Conservation (phyloP, 1,140 invertebrate species). For the Venustaconcha ellipsiformis region DNA sequence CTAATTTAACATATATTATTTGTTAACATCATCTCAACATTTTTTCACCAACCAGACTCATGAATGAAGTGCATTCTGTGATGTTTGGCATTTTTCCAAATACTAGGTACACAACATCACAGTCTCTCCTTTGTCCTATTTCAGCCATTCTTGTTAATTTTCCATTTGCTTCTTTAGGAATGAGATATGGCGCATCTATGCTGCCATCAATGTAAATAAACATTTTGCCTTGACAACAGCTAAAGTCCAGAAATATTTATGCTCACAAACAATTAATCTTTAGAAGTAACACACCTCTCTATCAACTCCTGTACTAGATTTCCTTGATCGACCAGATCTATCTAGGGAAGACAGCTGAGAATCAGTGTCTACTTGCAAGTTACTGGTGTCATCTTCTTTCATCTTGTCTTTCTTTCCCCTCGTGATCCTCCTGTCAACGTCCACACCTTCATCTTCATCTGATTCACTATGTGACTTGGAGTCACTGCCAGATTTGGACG, state of each 20-base stretch:
- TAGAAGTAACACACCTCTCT: conserved; percentile 12
- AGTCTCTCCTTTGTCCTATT: background rate
- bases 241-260: too few species aligned
- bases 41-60: too few species aligned
- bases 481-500: conserved; percentile 18
- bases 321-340: conserved; percentile 8
- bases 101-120: too few species aligned
- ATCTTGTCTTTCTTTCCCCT: background rate
- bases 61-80: too few species aligned
- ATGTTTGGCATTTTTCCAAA: too few species aligned
- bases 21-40: too few species aligned
- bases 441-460: conserved; percentile 6
- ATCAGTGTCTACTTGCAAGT: conserved; percentile 17
- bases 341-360: conserved; percentile 14
- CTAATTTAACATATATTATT: too few species aligned
- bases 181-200: background rate
- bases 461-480: conserved; percentile 19
- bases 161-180: background rate
- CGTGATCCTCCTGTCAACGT: background rate
- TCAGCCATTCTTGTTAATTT: background rate
- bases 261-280: too few species aligned
- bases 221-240: background rate
- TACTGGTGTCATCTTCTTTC: background rate
- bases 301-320: conserved; percentile 18
- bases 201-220: background rate